phyloP scores from a whole-genome alignment of 2,113 vertebrate species.

The Phalacrocorax pelagicus region DNA sequence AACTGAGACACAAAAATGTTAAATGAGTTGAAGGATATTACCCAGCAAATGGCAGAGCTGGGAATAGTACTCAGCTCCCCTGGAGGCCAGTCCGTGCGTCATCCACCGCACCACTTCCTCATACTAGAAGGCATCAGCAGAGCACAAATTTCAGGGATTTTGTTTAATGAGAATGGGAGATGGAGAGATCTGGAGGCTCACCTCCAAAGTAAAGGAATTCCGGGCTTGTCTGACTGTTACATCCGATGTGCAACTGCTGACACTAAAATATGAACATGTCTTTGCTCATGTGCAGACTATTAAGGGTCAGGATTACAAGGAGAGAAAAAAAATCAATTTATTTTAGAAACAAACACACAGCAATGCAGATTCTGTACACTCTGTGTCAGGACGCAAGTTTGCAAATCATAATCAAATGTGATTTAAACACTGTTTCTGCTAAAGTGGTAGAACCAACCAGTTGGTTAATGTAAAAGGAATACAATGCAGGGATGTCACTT shows the following conservation, averaged over 20 bases:
- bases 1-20: constrained; percentile 10
- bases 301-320: not conserved
- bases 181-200: constrained; percentile 18
- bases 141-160: constrained; percentile 31
- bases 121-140: constrained; percentile 3
- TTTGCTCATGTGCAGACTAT: constrained; percentile 5
- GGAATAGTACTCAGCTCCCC: constrained; percentile 19
- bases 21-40: constrained; percentile 41
- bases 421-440: not conserved
- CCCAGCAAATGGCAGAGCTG: constrained; percentile 30
- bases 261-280: not conserved
- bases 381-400: not conserved
- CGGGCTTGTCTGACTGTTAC: not conserved
- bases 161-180: constrained; percentile 29
- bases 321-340: not conserved
- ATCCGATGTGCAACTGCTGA: not conserved
- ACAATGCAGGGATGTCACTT: not conserved
- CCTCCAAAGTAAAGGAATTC: not conserved
- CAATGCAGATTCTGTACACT: not conserved
- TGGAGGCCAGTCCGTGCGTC: not conserved
- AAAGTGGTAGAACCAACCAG: not conserved
- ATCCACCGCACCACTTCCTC: constrained; percentile 8
- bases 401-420: not conserved
- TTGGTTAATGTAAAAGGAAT: not conserved
- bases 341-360: not conserved